phyloP scores from a whole-genome alignment of 1,140 invertebrate species.

The Polypedilum pembai region DNA sequence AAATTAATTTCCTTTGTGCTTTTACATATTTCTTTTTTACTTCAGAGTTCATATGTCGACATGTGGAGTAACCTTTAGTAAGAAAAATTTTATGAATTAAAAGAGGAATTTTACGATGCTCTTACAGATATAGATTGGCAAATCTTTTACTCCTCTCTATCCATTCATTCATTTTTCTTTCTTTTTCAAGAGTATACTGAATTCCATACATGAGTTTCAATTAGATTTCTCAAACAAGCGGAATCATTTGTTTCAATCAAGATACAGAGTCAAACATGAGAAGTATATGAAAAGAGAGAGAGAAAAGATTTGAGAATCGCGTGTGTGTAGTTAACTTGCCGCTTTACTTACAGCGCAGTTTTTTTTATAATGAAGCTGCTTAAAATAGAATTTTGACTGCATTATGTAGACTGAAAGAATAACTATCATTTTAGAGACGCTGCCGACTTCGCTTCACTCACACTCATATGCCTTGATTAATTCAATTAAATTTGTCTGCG shows the following conservation, averaged over 20 bases:
- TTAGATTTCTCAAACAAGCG: conserved; percentile 12
- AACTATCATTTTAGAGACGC: background rate
- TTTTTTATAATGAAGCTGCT: background rate
- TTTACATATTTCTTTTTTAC: background rate
- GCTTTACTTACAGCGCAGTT: background rate
- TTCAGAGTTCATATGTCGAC: background rate
- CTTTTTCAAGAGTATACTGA: background rate
- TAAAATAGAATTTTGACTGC: conserved; percentile 14
- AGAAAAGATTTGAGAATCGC: background rate
- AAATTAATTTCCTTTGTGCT: background rate
- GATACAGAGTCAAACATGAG: background rate
- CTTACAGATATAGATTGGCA: too few relatives aligned
- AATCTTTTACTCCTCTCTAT: too few relatives aligned
- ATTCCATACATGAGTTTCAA: background rate
- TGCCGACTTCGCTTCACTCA: too few relatives aligned
- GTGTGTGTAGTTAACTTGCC: background rate
- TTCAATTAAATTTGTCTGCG: too few relatives aligned
- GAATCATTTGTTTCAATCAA: background rate
- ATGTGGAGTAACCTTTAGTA: background rate
- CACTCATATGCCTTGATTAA: too few relatives aligned
- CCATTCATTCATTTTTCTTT: too few relatives aligned
- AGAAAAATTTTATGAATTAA: background rate
- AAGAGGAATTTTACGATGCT: background rate
- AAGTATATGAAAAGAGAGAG: background rate
- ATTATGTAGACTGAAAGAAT: background rate